These are phyloP conservation scores for Abscondita cerata DNA, from an alignment of 2,888 invertebrate species.

Conservation along the genomic window DNA sequence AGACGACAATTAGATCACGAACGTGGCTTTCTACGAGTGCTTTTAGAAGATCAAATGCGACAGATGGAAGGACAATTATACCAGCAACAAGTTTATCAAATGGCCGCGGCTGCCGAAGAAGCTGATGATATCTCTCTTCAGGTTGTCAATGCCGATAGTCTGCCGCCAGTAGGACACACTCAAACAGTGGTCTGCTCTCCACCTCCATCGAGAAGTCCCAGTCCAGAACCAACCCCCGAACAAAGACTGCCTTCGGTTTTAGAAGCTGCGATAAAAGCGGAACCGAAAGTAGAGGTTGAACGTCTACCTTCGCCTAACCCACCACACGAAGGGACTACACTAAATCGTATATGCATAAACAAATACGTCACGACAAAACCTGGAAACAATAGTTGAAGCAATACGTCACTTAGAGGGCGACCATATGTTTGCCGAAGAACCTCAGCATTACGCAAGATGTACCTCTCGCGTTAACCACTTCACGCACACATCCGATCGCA, in stretches of 20 bases:
- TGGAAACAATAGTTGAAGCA: slow-evolving; percentile 98
- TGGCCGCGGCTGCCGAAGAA: slow-evolving; percentile 26
- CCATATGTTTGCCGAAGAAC: slow-evolving; percentile 85
- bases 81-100: slow-evolving; percentile 42
- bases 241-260: slow-evolving; percentile 72
- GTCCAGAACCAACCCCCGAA: slow-evolving; percentile 55
- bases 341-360: slow-evolving; percentile 66
- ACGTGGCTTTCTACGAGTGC: slow-evolving; percentile 75
- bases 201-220: slow-evolving; percentile 58
- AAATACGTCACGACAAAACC: slow-evolving; percentile 88
- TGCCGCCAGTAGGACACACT: slow-evolving; percentile 68
- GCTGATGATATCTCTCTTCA: slow-evolving; percentile 28
- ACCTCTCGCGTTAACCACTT: no score
- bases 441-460: slow-evolving; percentile 67
- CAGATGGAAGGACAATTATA: slow-evolving; percentile 69
- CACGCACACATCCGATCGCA: slow-evolving; percentile 51
- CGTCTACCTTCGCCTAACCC: slow-evolving; percentile 68
- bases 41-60: slow-evolving; percentile 83
- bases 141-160: slow-evolving; percentile 62
- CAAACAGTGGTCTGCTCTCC: slow-evolving; percentile 70
- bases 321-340: slow-evolving; percentile 58
- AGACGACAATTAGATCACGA: slow-evolving; percentile 83
- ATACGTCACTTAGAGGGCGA: slow-evolving; percentile 97
- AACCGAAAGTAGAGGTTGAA: slow-evolving; percentile 81
- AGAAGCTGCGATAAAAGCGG: slow-evolving; percentile 87